Evolutionary conservation across 2,797 vertebrate species (phyloP), one percentile per base, ranked within the genome.

Genomic region (Pangasius sanitwongsei): DNA sequence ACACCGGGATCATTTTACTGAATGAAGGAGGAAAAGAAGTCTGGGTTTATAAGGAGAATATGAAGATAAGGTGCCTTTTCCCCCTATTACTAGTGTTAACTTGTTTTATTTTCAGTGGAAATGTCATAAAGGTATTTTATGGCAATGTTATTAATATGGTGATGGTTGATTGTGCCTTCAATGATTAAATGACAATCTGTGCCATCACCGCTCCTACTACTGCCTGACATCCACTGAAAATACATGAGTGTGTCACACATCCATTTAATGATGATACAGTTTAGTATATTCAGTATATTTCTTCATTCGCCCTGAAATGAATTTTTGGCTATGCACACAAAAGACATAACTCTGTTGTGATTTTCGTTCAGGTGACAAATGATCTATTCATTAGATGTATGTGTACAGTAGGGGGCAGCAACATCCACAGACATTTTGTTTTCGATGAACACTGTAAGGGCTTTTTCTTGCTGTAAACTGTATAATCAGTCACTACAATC

Each of bases 391-490:
- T 57, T 34, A 34, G 55, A 23, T 12, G 2, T 0, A 53, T 80
- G 28, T 75, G 16, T 87, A 92, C 95, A 95, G 92, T 90, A 95
- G 96, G 87, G 94, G 96, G 95, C 94, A 95, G 94, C 94, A 95
- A 65, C 89, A 48, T 86, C 92, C 85, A 55, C 75, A 53, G 16
- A 11, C n/a, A 70, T 18, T 41, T 86, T 44, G 37, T 34, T 80
- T 74, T 18, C 31, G 5, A 34, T 11, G 16, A 55, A 34, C 77
- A 20, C 50, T 31, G 18, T 31, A 34, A 80, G n/a, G 3, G 15
- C n/a, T 57, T 80, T 78, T 78, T 48, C 23, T 37, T 2, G 11
- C 75, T 55, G n/a, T 11, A 18, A 80, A 20, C 50, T 55, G 77
- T 53, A n/a, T 78, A 53, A 53, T 53, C 53, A 55, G 48, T 25